phyloP scores from a whole-genome alignment of 2,113 vertebrate genomes.

The Phalacrocorax brasilianus region DNA sequence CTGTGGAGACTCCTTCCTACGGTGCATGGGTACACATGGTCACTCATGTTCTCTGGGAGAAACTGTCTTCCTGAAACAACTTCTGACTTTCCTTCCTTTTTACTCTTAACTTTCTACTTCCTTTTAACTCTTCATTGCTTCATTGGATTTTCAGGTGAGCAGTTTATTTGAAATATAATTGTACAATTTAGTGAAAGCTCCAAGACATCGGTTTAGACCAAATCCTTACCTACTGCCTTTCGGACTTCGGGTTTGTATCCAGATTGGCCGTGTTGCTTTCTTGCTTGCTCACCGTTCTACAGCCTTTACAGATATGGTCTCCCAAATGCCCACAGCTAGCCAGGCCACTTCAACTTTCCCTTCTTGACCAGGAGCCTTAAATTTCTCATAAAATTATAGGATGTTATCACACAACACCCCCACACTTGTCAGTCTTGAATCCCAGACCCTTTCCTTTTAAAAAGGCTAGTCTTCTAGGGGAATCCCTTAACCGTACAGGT shows the following conservation, averaged over 20 bases:
- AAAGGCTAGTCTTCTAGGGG: fast-evolving
- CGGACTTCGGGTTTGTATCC: neutral
- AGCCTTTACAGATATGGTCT: neutral
- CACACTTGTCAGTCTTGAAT: neutral
- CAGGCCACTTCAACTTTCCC: neutral
- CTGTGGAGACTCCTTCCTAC: neutral
- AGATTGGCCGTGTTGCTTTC: too few relatives aligned
- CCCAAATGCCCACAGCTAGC: neutral
- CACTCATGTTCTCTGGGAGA: neutral
- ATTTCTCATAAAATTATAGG: neutral
- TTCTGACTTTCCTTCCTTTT: neutral
- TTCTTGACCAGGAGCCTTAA: neutral
- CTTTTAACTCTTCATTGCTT: neutral
- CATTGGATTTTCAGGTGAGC: neutral
- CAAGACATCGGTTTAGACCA: neutral
- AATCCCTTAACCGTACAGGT: neutral
- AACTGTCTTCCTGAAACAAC: neutral
- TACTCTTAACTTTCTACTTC: neutral
- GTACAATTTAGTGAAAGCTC: neutral
- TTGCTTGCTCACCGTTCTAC: neutral
- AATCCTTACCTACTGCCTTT: neutral
- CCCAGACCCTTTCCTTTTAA: neutral
- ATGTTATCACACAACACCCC: neutral
- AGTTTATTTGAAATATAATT: neutral
- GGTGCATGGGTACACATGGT: fast-evolving